A percentile compares a stretch with the other conserved stretches of the same genome.
phyloP scores from a whole-genome alignment of 2,113 vertebrate genomes.

The Dipodomys merriami region DNA sequence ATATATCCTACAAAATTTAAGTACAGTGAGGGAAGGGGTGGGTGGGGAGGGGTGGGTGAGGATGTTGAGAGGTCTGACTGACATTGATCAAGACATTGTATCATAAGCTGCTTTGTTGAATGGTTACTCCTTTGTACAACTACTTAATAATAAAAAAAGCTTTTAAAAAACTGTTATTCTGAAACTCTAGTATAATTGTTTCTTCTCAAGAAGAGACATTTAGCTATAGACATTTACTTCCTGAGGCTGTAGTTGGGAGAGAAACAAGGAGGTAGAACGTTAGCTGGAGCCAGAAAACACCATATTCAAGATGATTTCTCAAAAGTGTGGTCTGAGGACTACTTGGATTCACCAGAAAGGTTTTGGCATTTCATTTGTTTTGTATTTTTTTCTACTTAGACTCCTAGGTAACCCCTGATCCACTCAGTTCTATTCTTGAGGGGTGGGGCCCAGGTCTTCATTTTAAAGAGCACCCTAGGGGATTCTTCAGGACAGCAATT shows the following conservation, averaged over 20 bases:
- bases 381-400: constrained; percentile 8
- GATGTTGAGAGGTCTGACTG: too few species aligned
- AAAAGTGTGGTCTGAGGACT: constrained; percentile 10
- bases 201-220: too few species aligned
- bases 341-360: constrained; percentile 14
- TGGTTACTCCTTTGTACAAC: too few species aligned
- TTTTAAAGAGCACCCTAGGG: neutral
- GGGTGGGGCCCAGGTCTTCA: neutral
- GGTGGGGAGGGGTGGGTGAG: too few species aligned
- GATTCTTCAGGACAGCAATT: neutral
- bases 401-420: constrained; percentile 27
- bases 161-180: too few species aligned
- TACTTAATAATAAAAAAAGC: too few species aligned
- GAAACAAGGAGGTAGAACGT: neutral
- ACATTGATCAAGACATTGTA: too few species aligned
- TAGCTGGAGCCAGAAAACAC: neutral
- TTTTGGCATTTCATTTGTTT: neutral
- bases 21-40: too few species aligned
- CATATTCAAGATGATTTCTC: constrained; percentile 29
- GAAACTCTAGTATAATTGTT: too few species aligned
- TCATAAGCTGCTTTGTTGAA: too few species aligned
- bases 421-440: neutral
- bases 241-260: neutral
- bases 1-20: too few species aligned
- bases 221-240: neutral